Base-by-base conservation (phyloP, 2,888 invertebrate species). In the Galeopsomyia nigrocyanea region DNA sequence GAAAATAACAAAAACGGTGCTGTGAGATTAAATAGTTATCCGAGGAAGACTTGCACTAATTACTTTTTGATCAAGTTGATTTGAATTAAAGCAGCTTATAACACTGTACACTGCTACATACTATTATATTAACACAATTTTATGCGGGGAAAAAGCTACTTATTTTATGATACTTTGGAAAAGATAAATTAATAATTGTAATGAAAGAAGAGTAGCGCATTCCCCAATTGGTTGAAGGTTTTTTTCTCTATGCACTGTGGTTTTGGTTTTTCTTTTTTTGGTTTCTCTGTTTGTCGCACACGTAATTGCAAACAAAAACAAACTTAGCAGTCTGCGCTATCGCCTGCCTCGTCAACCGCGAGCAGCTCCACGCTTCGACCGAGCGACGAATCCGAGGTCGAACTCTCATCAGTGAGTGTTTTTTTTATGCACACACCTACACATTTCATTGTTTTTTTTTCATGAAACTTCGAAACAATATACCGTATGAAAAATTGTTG, bases 261-360 rank as follows among this genome's bases (percentile, higher is more conserved):
- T 84, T 84, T 84, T 84, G 85, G 84, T 84, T 84, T 83, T 83
- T 82, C 79, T 80, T 83, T 82, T 82, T 80, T 82, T 80, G 80
- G 47, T 67, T 70, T 75, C 56, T 70, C 62, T 71, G 68, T 73
- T 73, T 73, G 64, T 68, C 17, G 70, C 73, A 73, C 73, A 65
- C 66, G 62, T 64, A 61, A 39, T 39, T 39, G 39, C 56, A 65
- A 47, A 61, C 10, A 19, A n/a, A 61, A 26, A 55, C 64, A 64
- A 81, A 82, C 82, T 82, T 81, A 79, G 83, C 83, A 82, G 84
- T 78, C 82, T 81, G 79, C 83, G 79, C 80, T 83, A 80, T 84
- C 83, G 79, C 81, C 82, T 77, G 78, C 78, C 78, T 81, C 83
- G 77, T 76, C 82, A 74, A 78, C 82, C 75, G 71, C 80, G 78